Conservation (phyloP, 2,797 vertebrate genomes). For the Notamacropus eugenii region DNA sequence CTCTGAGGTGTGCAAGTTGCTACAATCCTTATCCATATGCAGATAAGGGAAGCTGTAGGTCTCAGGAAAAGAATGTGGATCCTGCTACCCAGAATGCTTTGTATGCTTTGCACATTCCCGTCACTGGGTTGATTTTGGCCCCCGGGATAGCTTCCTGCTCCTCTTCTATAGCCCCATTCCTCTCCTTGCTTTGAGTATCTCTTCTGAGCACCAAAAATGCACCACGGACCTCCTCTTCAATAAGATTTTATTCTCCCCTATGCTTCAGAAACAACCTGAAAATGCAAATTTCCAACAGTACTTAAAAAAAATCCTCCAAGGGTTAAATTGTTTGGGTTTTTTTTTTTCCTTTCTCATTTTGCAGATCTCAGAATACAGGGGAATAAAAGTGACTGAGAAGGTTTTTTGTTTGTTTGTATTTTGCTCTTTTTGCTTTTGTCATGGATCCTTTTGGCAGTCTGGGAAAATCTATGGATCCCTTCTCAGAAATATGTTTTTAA, state of each 20-base stretch:
- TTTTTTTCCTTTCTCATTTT: slow-evolving; percentile 4
- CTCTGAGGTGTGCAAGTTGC: slow-evolving; percentile 33
- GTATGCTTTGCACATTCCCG: neutral
- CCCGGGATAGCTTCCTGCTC: neutral
- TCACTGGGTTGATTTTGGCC: neutral
- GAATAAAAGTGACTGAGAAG: neutral
- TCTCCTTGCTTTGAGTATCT: neutral
- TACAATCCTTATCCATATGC: neutral
- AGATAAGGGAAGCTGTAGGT: neutral
- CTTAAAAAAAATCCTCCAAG: neutral
- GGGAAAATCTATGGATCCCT: neutral
- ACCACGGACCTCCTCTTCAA: neutral
- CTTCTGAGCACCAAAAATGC: neutral
- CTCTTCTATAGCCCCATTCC: neutral
- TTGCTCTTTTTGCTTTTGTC: neutral
- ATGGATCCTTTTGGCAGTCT: neutral
- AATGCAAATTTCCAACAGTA: neutral
- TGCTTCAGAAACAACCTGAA: neutral
- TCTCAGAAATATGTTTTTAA: neutral
- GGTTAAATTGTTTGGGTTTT: neutral
- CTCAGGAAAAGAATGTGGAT: neutral
- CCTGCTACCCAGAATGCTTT: accelerated
- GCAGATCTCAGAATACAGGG: slow-evolving; percentile 13
- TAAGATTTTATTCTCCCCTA: neutral
- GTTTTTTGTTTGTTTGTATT: neutral